phyloP scores from a whole-genome alignment of 2,797 vertebrate species.

The Meda fulgida region DNA sequence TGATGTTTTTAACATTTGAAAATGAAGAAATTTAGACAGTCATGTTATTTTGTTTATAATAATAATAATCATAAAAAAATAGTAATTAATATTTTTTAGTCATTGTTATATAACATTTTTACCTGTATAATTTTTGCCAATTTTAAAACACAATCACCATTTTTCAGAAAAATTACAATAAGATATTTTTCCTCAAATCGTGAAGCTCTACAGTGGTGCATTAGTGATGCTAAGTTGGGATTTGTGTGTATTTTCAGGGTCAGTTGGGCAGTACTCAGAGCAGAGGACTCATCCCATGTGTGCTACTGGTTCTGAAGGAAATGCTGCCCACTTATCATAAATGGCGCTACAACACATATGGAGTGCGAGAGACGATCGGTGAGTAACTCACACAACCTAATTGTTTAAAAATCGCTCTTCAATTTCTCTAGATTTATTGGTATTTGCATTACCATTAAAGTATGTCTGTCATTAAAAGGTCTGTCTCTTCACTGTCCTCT shows the following conservation, averaged over 20 bases:
- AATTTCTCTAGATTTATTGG: neutral
- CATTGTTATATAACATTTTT: neutral
- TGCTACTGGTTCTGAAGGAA: constrained; percentile 95
- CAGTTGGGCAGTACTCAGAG: constrained; percentile 95
- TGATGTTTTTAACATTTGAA: neutral
- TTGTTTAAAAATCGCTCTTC: neutral
- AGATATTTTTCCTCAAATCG: rapidly evolving
- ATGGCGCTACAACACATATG: constrained; percentile 94
- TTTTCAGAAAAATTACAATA: neutral
- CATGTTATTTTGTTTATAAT: neutral
- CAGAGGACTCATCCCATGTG: constrained; percentile 93
- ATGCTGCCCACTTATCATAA: constrained; percentile 98
- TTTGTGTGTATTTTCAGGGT: constrained; percentile 76
- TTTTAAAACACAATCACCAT: neutral
- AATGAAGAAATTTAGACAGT: neutral
- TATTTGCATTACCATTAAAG: neutral
- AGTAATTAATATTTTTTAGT: neutral
- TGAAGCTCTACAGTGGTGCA: neutral
- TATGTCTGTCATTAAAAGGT: too few relatives aligned
- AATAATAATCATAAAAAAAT: neutral
- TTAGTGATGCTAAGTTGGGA: neutral
- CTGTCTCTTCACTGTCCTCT: neutral
- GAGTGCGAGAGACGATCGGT: constrained; percentile 94
- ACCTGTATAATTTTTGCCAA: neutral
- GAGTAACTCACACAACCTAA: constrained; percentile 39